Conservation (phyloP, 2,113 vertebrate species). For the rabbit (Oryctolagus cuniculus) region mOryCun1.1 NC_091433.1:63224501-63225000, state of each 20-base stretch:
- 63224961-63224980: conserved; percentile 62
- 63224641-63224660: conserved; percentile 47
- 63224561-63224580: conserved; percentile 58
- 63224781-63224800: conserved; percentile 75
- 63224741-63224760: conserved; percentile 80
- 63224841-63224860: conserved; percentile 67
- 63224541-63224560: conserved; percentile 62
- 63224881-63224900: conserved; percentile 66
- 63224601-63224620: conserved; percentile 72
- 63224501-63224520: conserved; percentile 81
- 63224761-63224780: conserved; percentile 78
- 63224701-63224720: conserved; percentile 64
- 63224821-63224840: conserved; percentile 77
- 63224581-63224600: conserved; percentile 65
- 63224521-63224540: conserved; percentile 74
- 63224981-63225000: conserved; percentile 73
- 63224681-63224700: conserved; percentile 66
- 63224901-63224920: conserved; percentile 20
- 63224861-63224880: conserved; percentile 75
- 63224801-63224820: conserved; percentile 78
- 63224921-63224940: neutral
- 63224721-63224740: conserved; percentile 78
- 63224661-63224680: conserved; percentile 71
- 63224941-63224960: conserved; percentile 25
- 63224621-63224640: conserved; percentile 69